Evolutionary conservation across 2,113 vertebrate genomes (phyloP), one percentile per base, ranked within the genome.

Genomic region (Phyllopteryx taeniolatus): DNA sequence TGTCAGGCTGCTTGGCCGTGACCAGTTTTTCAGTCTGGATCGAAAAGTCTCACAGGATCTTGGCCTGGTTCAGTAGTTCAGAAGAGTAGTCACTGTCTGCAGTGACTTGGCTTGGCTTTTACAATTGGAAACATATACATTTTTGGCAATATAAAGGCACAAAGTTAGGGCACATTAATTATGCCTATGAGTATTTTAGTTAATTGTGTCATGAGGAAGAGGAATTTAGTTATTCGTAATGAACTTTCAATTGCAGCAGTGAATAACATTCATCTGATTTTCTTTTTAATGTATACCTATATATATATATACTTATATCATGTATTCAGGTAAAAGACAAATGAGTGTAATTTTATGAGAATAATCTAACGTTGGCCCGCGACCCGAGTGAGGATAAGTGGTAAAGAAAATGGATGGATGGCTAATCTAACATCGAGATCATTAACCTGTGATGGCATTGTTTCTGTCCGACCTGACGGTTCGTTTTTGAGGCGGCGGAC

Each of bases 401-500:
- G 27, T 27, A 27, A 27, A 27, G 27, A 27, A 27, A 27, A 27
- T 27, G 27, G 27, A 27, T 27, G 27, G 27, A 27, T 27, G 27
- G 27, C 1, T 27, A 27, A 27, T 27, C 9, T 4, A 20, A 63
- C 39, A 11, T 19, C 8, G 35, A 12, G 3, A 11, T 20, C 17
- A 42, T 63, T 20, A 35, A 42, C 61, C 35, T 66, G 14, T 31
- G 47, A 13, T 17, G 44, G 47, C 64, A 17, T 12, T 22, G 31
- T 43, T 33, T 43, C 8, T 19, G n/a, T n/a, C 71, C 80, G 82
- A 86, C 82, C 85, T 76, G 67, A 17, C 9, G 31, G 19, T 68
- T 87, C 62, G 85, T 79, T 84, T 61, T 35, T 49, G 84, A 76
- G 74, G 68, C 43, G 57, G 70, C 84, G 74, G 79, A 79, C 54